These are phyloP conservation scores for Caenorhabditis inopinata DNA, from an alignment of 1,140 invertebrate species.

Conservation along the genomic window DNA sequence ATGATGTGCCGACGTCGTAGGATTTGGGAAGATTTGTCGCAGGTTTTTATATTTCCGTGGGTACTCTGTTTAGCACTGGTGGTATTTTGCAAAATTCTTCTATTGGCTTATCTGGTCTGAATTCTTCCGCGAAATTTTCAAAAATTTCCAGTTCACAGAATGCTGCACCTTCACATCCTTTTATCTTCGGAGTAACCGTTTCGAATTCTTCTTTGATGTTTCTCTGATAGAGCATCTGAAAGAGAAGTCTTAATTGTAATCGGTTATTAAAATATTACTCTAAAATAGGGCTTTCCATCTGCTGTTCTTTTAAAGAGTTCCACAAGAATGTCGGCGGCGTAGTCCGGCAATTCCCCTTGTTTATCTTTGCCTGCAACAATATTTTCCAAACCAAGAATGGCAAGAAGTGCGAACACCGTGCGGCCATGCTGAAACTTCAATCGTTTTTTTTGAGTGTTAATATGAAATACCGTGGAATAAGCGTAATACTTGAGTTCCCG, in stretches of 20 bases:
- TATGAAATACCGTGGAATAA: conserved; percentile 11
- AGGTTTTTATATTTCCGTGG: background rate
- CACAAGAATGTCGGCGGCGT: background rate
- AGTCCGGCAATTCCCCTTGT: background rate
- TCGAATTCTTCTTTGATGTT: background rate
- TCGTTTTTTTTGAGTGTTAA: background rate
- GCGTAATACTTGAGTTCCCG: conserved; percentile 1
- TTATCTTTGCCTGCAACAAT: background rate
- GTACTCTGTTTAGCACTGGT: background rate
- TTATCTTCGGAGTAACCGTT: background rate
- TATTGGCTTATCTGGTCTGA: background rate
- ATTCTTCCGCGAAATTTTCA: background rate
- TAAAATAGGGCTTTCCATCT: background rate
- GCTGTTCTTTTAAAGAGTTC: background rate
- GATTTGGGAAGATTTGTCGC: background rate
- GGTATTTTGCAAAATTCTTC: background rate
- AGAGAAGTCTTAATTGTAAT: background rate
- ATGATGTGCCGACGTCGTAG: no score
- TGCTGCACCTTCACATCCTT: background rate
- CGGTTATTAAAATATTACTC: background rate
- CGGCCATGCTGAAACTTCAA: background rate
- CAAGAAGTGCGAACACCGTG: background rate
- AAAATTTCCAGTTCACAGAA: background rate
- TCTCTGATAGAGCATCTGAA: background rate
- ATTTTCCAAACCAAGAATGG: background rate